A percentile compares a stretch with the other conserved stretches of the same genome.
phyloP scores from a whole-genome alignment of 2,888 invertebrate species.

The Rhodophaea formosa region DNA sequence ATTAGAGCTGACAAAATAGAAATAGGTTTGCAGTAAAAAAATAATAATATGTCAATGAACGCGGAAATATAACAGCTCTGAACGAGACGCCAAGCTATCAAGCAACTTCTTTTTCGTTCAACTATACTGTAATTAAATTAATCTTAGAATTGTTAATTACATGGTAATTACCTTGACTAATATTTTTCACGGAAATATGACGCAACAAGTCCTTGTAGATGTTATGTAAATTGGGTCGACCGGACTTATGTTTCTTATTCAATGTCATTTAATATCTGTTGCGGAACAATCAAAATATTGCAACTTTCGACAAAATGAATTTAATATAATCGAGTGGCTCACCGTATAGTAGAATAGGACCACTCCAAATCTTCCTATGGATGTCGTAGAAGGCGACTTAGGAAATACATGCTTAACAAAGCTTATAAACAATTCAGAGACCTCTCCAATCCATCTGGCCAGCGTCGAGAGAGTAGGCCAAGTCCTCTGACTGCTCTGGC shows the following conservation, averaged over 20 bases:
- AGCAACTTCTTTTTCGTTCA: slow-evolving; percentile 21
- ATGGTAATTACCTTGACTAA: slow-evolving; percentile 46
- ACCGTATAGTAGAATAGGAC: too few species aligned
- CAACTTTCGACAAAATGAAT: not conserved
- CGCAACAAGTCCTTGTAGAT: slow-evolving; percentile 53
- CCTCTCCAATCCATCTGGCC: too few species aligned
- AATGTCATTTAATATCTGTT: slow-evolving; percentile 25
- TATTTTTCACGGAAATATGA: slow-evolving; percentile 57
- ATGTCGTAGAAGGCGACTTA: too few species aligned
- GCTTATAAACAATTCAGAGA: too few species aligned
- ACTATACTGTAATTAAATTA: slow-evolving; percentile 39
- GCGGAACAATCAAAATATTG: slow-evolving; percentile 3
- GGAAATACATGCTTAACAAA: too few species aligned
- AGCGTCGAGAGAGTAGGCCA: too few species aligned
- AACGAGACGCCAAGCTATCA: slow-evolving; percentile 17
- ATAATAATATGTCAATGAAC: not conserved
- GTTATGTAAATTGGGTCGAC: slow-evolving; percentile 50
- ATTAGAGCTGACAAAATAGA: too few species aligned
- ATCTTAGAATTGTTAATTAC: slow-evolving; percentile 38
- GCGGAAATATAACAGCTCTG: not conserved
- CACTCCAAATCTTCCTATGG: too few species aligned
- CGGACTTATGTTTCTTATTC: slow-evolving; percentile 32
- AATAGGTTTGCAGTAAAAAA: too few species aligned
- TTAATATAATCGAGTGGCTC: too few species aligned
- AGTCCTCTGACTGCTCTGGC: too few species aligned